phyloP scores from a whole-genome alignment of 2,888 invertebrate species.

The Lingula anatina region DNA sequence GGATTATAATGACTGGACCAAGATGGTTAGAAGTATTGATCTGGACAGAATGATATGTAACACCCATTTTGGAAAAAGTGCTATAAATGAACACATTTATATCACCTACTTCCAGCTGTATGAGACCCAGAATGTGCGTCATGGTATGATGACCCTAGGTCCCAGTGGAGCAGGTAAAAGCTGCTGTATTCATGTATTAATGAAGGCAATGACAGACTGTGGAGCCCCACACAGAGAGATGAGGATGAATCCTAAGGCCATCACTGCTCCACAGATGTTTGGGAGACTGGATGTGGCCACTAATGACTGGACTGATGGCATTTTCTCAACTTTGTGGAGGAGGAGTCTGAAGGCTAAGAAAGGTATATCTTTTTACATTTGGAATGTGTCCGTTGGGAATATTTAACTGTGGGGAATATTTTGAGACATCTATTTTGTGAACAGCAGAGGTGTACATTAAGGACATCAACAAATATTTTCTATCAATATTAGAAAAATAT shows the following conservation, averaged over 20 bases:
- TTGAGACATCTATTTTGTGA: not conserved
- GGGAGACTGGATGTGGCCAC: conserved; percentile 82
- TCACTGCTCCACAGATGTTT: conserved; percentile 88
- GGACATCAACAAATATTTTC: too few relatives aligned
- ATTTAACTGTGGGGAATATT: not conserved
- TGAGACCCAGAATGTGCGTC: conserved; percentile 81
- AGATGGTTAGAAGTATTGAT: too few relatives aligned
- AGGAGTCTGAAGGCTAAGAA: conserved; percentile 71
- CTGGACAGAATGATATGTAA: too few relatives aligned
- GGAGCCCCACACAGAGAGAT: conserved; percentile 76
- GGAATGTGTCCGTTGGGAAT: too few relatives aligned
- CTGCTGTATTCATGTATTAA: conserved; percentile 71
- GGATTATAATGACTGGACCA: too few relatives aligned
- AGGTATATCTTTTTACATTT: conserved; percentile 20
- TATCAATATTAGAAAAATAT: too few relatives aligned
- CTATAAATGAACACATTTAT: too few relatives aligned
- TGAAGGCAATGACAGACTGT: conserved; percentile 72
- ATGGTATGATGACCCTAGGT: conserved; percentile 68
- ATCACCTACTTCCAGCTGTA: conserved; percentile 64
- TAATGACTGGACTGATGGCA: conserved; percentile 92
- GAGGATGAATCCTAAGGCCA: conserved; percentile 90
- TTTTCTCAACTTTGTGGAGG: conserved; percentile 85
- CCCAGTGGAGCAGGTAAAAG: conserved; percentile 86
- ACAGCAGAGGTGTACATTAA: not conserved
- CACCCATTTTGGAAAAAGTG: too few relatives aligned